These are phyloP conservation scores for Drosophila mayri DNA, from an alignment of 1,140 invertebrate genomes.

Conservation along the genomic window DNA sequence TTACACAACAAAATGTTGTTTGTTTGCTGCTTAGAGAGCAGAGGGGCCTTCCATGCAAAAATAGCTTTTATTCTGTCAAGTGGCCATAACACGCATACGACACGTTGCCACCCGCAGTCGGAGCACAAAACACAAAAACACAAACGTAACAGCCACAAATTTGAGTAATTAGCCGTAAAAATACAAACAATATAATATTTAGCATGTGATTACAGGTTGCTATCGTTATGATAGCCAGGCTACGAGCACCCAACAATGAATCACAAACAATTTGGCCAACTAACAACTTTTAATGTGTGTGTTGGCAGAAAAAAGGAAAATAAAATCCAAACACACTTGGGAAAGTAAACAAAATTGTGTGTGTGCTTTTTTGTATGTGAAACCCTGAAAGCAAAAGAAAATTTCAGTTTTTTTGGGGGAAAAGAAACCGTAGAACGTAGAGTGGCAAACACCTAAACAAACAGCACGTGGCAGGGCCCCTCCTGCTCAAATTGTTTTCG, in stretches of 20 bases:
- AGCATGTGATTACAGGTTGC: slow-evolving; percentile 66
- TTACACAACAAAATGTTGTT: slow-evolving; percentile 51
- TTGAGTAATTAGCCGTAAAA: slow-evolving; percentile 78
- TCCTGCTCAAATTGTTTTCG: slow-evolving; percentile 21
- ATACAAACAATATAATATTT: slow-evolving; percentile 67
- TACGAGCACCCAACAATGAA: slow-evolving; percentile 62
- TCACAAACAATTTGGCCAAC: slow-evolving; percentile 71
- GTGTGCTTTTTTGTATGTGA: slow-evolving; percentile 22
- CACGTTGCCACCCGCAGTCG: slow-evolving; percentile 37
- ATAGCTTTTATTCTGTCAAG: slow-evolving; percentile 70
- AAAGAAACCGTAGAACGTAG: slow-evolving; percentile 36
- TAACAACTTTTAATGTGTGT: slow-evolving; percentile 63
- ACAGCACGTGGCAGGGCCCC: slow-evolving; percentile 31
- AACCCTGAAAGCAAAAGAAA: slow-evolving; percentile 36
- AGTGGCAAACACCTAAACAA: slow-evolving; percentile 45
- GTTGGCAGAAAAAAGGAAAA: slow-evolving; percentile 43
- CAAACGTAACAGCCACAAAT: slow-evolving; percentile 30
- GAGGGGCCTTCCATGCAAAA: slow-evolving; percentile 49
- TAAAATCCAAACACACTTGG: slow-evolving; percentile 17
- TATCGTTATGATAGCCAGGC: slow-evolving; percentile 60
- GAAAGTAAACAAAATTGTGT: slow-evolving; percentile 28
- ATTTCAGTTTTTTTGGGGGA: slow-evolving; percentile 15
- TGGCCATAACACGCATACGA: slow-evolving; percentile 74
- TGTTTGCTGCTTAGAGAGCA: slow-evolving; percentile 13
- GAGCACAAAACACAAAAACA: slow-evolving; percentile 3